Evolutionary conservation across 2,888 invertebrate genomes (phyloP), one percentile per base, ranked within the genome.

Genomic region (Hypena proboscidalis): DNA sequence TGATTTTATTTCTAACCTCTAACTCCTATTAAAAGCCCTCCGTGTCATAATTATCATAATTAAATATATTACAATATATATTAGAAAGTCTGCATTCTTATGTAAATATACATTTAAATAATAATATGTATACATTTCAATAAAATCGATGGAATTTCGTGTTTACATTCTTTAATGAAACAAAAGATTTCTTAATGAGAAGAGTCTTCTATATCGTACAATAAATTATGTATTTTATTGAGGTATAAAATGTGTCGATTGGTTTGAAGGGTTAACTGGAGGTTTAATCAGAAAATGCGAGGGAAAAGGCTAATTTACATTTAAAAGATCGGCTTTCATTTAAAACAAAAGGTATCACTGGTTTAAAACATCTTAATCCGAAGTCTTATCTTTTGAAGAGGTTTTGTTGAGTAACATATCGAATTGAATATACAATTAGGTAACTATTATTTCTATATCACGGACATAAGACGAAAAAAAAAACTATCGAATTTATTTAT

Each of bases 61-160:
- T 56, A 62, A 44, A 30, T 32, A 19, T 51, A 45, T 53, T 47
- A 46, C 32, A 21, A 48, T 50, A 51, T 43, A 35, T 49, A 42
- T 59, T 62, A 48, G 62, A 66, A 65, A 64, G 66, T 50, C 30
- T 17, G 34, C 40, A 65, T 65, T 65, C 42, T 49, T 64, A 65
- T 65, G 52, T 50, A 33, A 64, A 64, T 61, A 8, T 21, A 23
- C 8, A 55, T 58, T 50, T 43, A 25, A 41, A 50, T 49, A 10
- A 42, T 29, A 31, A 43, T 13, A 26, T 40, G 37, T 33, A 17
- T 45, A 15, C 9, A 3, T 8, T 36, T 33, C n/a, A 44, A 11
- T 49, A 45, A 57, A 51, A 47, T 7, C n/a, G n/a, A 40, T 27
- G 26, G 51, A 42, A 51, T 51, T 44, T 6, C n/a, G 14, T 22